These are phyloP conservation scores for Matsumurasca onukii DNA, from an alignment of 1,140 invertebrate genomes.

Conservation along the genomic window DNA sequence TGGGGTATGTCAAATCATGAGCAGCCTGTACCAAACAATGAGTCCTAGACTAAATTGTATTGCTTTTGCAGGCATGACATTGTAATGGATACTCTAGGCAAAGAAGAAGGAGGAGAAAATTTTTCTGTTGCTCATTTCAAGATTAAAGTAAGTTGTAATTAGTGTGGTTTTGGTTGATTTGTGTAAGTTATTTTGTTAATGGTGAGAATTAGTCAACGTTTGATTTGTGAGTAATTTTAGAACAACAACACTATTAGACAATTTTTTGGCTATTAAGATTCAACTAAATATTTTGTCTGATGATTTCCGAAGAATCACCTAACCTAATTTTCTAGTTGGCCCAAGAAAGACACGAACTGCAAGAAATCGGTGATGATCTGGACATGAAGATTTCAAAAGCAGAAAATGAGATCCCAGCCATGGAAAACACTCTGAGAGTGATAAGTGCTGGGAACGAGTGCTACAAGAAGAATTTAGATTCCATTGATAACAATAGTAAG, in stretches of 20 bases:
- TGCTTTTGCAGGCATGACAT: constrained; percentile 43
- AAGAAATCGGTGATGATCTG: constrained; percentile 62
- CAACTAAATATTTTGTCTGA: no score
- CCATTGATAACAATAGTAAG: constrained; percentile 40
- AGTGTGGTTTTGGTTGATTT: no score
- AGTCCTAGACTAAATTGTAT: no score
- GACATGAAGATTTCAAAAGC: constrained; percentile 64
- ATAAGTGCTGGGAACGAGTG: constrained; percentile 62
- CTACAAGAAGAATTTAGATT: constrained; percentile 39
- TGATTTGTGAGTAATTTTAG: no score
- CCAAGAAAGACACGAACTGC: constrained; percentile 65
- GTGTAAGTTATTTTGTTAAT: no score
- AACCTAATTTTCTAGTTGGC: constrained; percentile 49
- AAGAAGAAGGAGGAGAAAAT: constrained; percentile 58
- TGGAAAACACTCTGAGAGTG: constrained; percentile 70
- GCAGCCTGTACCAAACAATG: no score
- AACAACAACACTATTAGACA: no score
- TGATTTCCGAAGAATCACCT: no score
- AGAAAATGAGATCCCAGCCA: constrained; percentile 69
- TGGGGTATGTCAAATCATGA: no score
- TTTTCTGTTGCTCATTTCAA: constrained; percentile 64
- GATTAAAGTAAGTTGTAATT: constrained; percentile 57
- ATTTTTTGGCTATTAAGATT: no score
- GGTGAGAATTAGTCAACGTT: no score
- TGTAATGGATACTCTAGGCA: constrained; percentile 49